phyloP scores from a whole-genome alignment of 1,140 invertebrate species.

The Drosophila leontia region DNA sequence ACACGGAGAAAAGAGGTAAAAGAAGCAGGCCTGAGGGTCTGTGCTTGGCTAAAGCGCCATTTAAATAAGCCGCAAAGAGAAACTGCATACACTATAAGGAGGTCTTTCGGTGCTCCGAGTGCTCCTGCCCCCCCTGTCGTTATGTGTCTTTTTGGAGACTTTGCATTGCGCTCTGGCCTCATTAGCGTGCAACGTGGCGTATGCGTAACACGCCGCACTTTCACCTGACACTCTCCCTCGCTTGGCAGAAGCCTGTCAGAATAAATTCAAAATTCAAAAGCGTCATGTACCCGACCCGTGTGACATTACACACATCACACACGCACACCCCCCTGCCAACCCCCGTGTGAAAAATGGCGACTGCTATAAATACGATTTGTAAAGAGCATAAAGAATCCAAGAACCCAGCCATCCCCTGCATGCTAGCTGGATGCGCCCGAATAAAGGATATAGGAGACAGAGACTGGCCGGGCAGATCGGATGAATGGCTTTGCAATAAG shows the following conservation, averaged over 20 bases:
- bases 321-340: slow-evolving; percentile 32
- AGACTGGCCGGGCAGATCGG: not conserved
- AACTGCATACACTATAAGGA: slow-evolving; percentile 24
- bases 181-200: slow-evolving; percentile 73
- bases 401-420: slow-evolving; percentile 14
- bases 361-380: slow-evolving; percentile 80
- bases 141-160: slow-evolving; percentile 3
- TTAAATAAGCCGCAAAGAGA: slow-evolving; percentile 61
- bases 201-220: slow-evolving; percentile 69
- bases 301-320: slow-evolving; percentile 66
- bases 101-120: not conserved
- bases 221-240: slow-evolving; percentile 57
- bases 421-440: not conserved
- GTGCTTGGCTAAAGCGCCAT: slow-evolving; percentile 52
- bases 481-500: slow-evolving; percentile 25
- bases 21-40: slow-evolving; percentile 30
- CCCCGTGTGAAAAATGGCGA: slow-evolving; percentile 56
- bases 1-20: slow-evolving; percentile 3
- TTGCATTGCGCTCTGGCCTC: slow-evolving; percentile 54
- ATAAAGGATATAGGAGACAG: slow-evolving; percentile 10
- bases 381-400: slow-evolving; percentile 32
- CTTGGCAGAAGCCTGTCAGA: slow-evolving; percentile 62
- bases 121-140: slow-evolving; percentile 1
- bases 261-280: slow-evolving; percentile 73
- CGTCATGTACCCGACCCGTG: slow-evolving; percentile 61